Evolutionary conservation across 1,140 invertebrate genomes (phyloP).

Genomic region (Goniozus legneri): DNA sequence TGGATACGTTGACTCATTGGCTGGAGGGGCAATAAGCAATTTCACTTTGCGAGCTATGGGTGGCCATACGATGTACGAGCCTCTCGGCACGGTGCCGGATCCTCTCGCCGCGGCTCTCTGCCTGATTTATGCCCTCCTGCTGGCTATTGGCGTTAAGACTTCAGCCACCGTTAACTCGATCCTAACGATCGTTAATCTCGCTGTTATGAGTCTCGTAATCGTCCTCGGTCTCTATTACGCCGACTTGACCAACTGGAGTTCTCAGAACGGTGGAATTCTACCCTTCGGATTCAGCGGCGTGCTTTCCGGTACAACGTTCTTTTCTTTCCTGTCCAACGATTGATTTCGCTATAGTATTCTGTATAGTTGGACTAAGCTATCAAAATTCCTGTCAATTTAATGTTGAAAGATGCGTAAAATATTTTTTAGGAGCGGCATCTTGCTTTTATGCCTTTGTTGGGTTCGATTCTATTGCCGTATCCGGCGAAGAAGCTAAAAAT

Average conservation of each 20-base stretch:
- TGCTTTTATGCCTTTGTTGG: slow-evolving; percentile 89
- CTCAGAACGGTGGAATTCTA: slow-evolving; percentile 69
- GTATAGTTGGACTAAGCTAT: not conserved
- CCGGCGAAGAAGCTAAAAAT: slow-evolving; percentile 81
- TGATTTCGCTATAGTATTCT: no score
- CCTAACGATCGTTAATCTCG: slow-evolving; percentile 74
- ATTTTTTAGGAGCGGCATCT: slow-evolving; percentile 73
- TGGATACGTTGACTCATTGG: slow-evolving; percentile 84
- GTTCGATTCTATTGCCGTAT: slow-evolving; percentile 83
- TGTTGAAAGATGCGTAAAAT: no score
- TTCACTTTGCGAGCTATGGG: slow-evolving; percentile 70
- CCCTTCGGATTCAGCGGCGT: slow-evolving; percentile 78
- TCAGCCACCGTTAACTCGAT: slow-evolving; percentile 80
- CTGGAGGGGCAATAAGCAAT: slow-evolving; percentile 76
- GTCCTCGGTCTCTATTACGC: slow-evolving; percentile 77
- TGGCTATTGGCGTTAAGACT: slow-evolving; percentile 82
- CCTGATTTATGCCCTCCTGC: slow-evolving; percentile 66
- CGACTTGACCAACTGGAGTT: slow-evolving; percentile 76
- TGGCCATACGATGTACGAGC: slow-evolving; percentile 62
- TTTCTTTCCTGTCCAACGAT: not conserved
- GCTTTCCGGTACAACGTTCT: slow-evolving; percentile 49
- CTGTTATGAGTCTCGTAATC: slow-evolving; percentile 72
- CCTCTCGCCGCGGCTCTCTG: slow-evolving; percentile 76
- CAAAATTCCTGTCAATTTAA: no score
- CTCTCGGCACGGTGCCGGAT: slow-evolving; percentile 75